Percentiles rank a stretch among this genome's conserved stretches.
phyloP scores from a whole-genome alignment of 2,797 vertebrate genomes.

The Otus scops region DNA sequence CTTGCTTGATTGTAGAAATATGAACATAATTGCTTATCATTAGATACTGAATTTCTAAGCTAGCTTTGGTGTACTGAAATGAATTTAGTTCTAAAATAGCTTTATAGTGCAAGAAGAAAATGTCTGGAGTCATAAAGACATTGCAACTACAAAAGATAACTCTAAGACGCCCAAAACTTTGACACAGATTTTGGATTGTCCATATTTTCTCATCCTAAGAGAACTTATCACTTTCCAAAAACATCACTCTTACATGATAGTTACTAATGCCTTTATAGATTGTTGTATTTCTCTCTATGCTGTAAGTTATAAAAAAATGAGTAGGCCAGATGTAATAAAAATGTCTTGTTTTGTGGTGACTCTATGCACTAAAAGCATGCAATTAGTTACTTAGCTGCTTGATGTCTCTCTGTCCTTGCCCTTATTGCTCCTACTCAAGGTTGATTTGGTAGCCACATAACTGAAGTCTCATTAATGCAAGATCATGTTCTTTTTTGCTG shows the following conservation, averaged over 20 bases:
- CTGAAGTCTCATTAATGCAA: constrained; percentile 33
- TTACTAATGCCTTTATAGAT: not conserved
- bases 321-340: not conserved
- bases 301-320: not conserved
- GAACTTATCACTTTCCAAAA: not conserved
- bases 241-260: not conserved
- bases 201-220: not conserved
- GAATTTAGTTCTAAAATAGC: not conserved
- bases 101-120: not conserved
- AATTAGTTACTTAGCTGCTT: not conserved
- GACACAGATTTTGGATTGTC: not conserved
- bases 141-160: not conserved
- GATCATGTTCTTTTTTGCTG: not conserved
- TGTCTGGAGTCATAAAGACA: not conserved
- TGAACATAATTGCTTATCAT: not conserved
- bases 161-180: not conserved
- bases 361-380: not conserved
- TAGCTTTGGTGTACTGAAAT: not conserved
- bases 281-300: not conserved
- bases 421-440: not conserved
- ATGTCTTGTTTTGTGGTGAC: not conserved
- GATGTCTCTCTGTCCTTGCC: not conserved
- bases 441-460: not conserved
- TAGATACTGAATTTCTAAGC: not conserved
- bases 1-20: not conserved